Base-by-base conservation (phyloP, 2,113 vertebrate species). In the Charadrius vociferus region DNA sequence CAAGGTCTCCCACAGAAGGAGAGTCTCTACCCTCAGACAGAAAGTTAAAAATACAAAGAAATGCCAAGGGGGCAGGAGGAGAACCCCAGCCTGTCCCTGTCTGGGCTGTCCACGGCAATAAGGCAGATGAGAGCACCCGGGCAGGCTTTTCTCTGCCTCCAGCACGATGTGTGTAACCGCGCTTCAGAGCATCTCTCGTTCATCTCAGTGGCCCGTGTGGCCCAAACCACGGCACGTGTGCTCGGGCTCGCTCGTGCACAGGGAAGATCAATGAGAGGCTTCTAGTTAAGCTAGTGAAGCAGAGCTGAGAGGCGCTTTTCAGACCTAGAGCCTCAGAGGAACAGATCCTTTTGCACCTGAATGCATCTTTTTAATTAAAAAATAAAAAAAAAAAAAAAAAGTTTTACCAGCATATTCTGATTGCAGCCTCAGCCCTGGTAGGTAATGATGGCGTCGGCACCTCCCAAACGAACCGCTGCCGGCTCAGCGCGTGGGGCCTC, bases 311-410 rank as follows among this genome's bases (percentile, higher is more conserved):
- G 71, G 50, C 41, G 2, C 45, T 58, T 68, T 10, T 34, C 79
- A 68, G 66, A n/a, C 41, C 70, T 9, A 6, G 73, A 49, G 34
- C 56, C 78, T 52, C 4, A 0, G 27, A 72, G 58, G 34, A 82
- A 58, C 81, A 86, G 65, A 79, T 87, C 70, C 49, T 79, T 89
- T 53, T 72, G 81, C 88, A 92, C 81, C 66, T 52, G n/a, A 68
- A 39, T 58, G 88, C 66, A 82, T 56, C 34, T 85, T 94, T 80
- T 93, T 68, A 82, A 85, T 92, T 36, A 30, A 81, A 65, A 62
- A 74, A 70, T n/a, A 62, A 10, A 27, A 34, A 17, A 66, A 53
- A 58, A 83, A 66, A 58, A 18, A 26, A 8, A 3, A 55, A 43
- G 19, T 67, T 78, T 29, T 63, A 15, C 65, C 56, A 30, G 36